Evolutionary conservation across 2,888 invertebrate genomes (phyloP).

Genomic region (Xestia ashworthii): DNA sequence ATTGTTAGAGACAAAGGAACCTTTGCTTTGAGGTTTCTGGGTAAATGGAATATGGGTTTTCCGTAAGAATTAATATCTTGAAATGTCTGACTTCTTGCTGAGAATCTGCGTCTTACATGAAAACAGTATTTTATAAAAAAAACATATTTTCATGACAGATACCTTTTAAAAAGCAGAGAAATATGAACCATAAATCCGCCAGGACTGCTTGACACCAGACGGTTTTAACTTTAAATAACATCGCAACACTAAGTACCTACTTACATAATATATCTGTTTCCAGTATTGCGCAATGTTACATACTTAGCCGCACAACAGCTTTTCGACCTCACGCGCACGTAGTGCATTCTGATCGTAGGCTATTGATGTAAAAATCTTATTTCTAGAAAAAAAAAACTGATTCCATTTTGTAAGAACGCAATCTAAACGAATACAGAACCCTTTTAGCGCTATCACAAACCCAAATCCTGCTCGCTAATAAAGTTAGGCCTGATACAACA

Average conservation of each 20-base stretch:
- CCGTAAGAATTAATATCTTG: not conserved
- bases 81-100: not conserved
- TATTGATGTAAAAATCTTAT: not conserved
- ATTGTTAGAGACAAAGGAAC: not conserved
- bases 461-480: slow-evolving; percentile 41
- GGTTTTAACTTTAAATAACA: too few relatives aligned
- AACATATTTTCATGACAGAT: not conserved
- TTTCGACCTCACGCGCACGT: too few relatives aligned
- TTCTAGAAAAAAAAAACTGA: not conserved
- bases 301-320: too few relatives aligned
- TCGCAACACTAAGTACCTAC: too few relatives aligned
- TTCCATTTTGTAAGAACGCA: not conserved
- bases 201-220: too few relatives aligned
- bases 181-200: not conserved
- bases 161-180: not conserved
- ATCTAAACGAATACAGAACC: slow-evolving; percentile 18
- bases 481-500: slow-evolving; percentile 32
- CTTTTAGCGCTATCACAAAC: slow-evolving; percentile 22
- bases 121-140: not conserved
- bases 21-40: not conserved
- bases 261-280: too few relatives aligned
- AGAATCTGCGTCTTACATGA: not conserved
- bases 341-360: not conserved
- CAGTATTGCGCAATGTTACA: too few relatives aligned
- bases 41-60: not conserved